phyloP scores from a whole-genome alignment of 2,113 vertebrate genomes.

The Cynocephalus volans region DNA sequence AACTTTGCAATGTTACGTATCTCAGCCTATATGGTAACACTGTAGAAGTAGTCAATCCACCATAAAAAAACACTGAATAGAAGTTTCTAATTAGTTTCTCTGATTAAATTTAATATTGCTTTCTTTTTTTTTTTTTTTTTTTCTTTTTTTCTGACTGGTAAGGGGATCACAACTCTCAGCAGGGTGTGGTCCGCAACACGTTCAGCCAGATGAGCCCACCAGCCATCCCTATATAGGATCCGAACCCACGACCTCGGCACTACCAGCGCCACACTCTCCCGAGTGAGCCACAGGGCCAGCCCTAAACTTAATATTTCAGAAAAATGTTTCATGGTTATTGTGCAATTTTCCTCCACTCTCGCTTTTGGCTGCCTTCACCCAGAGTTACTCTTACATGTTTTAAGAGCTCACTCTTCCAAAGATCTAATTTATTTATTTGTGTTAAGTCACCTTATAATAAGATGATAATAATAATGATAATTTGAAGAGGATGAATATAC shows the following conservation, averaged over 20 bases:
- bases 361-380: not conserved
- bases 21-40: not conserved
- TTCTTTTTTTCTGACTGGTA: no score
- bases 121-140: no score
- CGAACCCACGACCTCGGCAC: no score
- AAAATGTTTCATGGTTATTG: not conserved
- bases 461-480: not conserved
- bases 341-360: not conserved
- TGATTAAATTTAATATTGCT: slow-evolving; percentile 60
- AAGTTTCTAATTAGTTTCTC: slow-evolving; percentile 43
- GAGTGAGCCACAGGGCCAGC: no score
- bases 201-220: no score
- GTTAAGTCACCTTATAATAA: not conserved
- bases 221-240: no score
- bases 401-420: not conserved
- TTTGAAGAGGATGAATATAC: not conserved
- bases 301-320: slow-evolving; percentile 56
- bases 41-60: not conserved
- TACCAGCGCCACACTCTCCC: no score
- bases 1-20: slow-evolving; percentile 55
- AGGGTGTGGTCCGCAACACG: no score
- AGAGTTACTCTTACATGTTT: not conserved
- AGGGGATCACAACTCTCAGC: no score
- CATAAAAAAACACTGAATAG: slow-evolving; percentile 45
- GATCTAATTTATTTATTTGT: not conserved